phyloP scores from a whole-genome alignment of 2,797 vertebrate species.

The Acestrorhynchus altus region DNA sequence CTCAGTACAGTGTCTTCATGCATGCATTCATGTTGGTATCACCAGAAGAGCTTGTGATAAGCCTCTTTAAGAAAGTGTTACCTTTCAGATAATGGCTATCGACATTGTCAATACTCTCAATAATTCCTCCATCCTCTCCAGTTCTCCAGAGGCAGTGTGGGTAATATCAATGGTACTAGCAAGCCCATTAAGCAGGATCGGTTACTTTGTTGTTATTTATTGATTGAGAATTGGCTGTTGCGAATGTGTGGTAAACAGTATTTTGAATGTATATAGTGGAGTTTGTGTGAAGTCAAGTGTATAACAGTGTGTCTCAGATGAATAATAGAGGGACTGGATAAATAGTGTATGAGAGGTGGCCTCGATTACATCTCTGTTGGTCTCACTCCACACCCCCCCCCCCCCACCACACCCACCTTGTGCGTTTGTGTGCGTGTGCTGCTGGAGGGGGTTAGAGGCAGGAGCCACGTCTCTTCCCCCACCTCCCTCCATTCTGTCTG shows the following conservation, averaged over 20 bases:
- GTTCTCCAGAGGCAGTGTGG: neutral
- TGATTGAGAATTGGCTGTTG: slow-evolving; percentile 23
- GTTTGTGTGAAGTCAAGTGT: slow-evolving; percentile 48
- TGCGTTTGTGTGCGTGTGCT: slow-evolving; percentile 9
- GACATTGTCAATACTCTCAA: slow-evolving; percentile 7
- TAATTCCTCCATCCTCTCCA: slow-evolving; percentile 4
- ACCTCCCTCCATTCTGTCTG: slow-evolving; percentile 49
- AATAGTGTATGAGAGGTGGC: slow-evolving; percentile 50
- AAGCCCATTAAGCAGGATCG: slow-evolving; percentile 40
- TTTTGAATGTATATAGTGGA: slow-evolving; percentile 31
- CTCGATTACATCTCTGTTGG: slow-evolving; percentile 48
- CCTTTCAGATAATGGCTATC: slow-evolving; percentile 14
- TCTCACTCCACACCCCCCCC: neutral
- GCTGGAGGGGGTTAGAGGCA: slow-evolving; percentile 50
- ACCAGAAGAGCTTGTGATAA: neutral
- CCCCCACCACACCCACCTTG: neutral
- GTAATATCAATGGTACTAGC: neutral
- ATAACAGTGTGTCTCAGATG: slow-evolving; percentile 53
- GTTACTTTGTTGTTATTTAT: slow-evolving; percentile 19
- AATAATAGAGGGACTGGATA: slow-evolving; percentile 55
- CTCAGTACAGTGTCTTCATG: slow-evolving; percentile 41
- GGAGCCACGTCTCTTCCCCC: slow-evolving; percentile 27
- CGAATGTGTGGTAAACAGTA: slow-evolving; percentile 23
- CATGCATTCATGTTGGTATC: neutral
- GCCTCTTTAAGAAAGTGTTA: neutral